Base-by-base conservation (phyloP, 1,140 invertebrate genomes). In the silkworm (Bombyx mori) region DNA sequence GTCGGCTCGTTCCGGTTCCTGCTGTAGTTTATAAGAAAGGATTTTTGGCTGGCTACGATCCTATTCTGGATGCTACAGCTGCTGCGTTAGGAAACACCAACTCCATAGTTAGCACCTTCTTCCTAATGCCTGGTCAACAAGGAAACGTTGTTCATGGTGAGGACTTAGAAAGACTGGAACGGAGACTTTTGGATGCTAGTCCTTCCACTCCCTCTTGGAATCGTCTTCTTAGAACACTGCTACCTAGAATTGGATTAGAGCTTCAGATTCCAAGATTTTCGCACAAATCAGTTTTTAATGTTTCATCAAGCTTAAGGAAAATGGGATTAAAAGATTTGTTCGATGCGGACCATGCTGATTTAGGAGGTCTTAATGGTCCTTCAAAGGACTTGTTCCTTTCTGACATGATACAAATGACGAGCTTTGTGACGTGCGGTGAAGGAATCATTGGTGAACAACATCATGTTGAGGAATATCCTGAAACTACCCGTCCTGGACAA, bases 251-350 rank as follows among this genome's bases (percentile, higher is more conserved):
- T 5, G 92, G 93, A 0, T 85, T 96, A 48, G 94, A 96, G 78
- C 82, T 95, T 4, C 94, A 96, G 73, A 90, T 96, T 48, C 95
- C 95, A 0, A 90, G 94, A 63, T 95, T 96, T 73, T 94, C 93
- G 44, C 95, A 96, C 64, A 89, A 93, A 52, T 95, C 94, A 0
- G 90, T 94, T 0, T 90, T 96, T 2, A 96, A 96, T 68, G 90
- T 94, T 1, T 93, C 94, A 0, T 89, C 90, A 2, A 92, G 94
- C 1, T 82, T 96, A 44, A 92, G 92, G 66, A 89, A 91, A 60
- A 94, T 96, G 93, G 94, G 94, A 0, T 86, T 96, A 3, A 91
- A 92, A 61, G 93, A 94, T 42, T 79, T 96, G 1, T 96, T 96
- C 75, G 89, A 90, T 66, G 84, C 91, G 0, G 89, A 91, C 52